phyloP scores from a whole-genome alignment of 2,888 invertebrate species.

The Hydrotaea cyrtoneurina region DNA sequence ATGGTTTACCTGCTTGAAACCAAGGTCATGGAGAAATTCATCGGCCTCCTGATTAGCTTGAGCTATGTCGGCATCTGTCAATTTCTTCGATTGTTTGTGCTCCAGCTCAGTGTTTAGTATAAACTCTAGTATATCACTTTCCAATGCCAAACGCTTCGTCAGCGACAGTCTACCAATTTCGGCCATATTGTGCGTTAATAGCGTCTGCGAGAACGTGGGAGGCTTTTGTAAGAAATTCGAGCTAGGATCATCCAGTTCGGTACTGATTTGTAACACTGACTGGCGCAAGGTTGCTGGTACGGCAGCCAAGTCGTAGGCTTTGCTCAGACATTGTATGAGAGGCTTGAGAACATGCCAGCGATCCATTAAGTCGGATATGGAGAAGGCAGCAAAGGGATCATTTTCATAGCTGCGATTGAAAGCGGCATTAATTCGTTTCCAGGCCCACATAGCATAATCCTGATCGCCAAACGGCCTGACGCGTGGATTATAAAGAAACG shows the following conservation, averaged over 20 bases:
- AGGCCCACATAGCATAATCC: constrained; percentile 69
- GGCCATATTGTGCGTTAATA: constrained; percentile 67
- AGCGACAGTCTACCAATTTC: constrained; percentile 66
- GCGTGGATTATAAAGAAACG: constrained; percentile 67
- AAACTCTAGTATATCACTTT: constrained; percentile 72
- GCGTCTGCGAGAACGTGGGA: constrained; percentile 36
- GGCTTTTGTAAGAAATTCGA: constrained; percentile 33
- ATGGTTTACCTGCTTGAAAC: constrained; percentile 60
- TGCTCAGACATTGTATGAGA: constrained; percentile 67
- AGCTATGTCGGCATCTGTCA: constrained; percentile 11
- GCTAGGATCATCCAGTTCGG: constrained; percentile 50
- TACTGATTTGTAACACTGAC: constrained; percentile 68
- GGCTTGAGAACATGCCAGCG: constrained; percentile 72
- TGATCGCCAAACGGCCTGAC: constrained; percentile 63
- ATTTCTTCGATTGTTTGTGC: constrained; percentile 41
- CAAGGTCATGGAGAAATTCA: constrained; percentile 69
- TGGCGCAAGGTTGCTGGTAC: constrained; percentile 68
- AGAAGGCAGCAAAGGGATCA: constrained; percentile 63
- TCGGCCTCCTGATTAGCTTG: constrained; percentile 68
- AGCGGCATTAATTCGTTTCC: constrained; percentile 65
- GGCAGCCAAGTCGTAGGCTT: constrained; percentile 62
- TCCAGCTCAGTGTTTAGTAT: constrained; percentile 70
- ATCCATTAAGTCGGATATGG: constrained; percentile 67
- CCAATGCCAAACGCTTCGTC: constrained; percentile 67
- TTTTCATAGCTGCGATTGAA: constrained; percentile 66